Conservation (phyloP, 1,140 invertebrate genomes). For the Bombus turneri region DNA sequence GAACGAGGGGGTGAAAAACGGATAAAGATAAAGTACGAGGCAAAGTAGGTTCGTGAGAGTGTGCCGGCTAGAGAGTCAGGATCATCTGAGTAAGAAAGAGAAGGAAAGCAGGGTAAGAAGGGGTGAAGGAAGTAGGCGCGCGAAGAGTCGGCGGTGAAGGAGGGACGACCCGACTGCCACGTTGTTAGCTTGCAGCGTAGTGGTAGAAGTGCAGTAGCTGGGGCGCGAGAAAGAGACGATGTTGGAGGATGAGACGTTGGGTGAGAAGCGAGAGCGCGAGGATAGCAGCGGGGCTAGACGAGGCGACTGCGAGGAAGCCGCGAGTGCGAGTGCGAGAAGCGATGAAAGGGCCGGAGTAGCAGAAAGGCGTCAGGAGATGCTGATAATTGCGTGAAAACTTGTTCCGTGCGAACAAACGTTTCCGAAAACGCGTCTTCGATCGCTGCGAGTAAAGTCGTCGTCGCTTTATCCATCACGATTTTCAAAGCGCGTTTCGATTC, state of each 20-base stretch:
- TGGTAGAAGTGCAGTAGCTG: too few relatives aligned
- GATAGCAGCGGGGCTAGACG: too few relatives aligned
- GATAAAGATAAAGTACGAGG: conserved; percentile 70
- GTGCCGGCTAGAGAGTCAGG: conserved; percentile 23
- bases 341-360: conserved; percentile 46
- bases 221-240: background rate
- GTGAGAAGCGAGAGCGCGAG: conserved; percentile 10
- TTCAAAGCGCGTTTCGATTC: too few relatives aligned
- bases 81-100: conserved; percentile 25
- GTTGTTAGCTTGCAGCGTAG: background rate
- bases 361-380: conserved; percentile 61
- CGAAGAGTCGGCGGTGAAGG: background rate
- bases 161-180: conserved; percentile 9
- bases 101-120: background rate
- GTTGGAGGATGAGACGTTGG: background rate
- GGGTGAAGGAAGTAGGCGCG: background rate
- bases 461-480: too few relatives aligned
- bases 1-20: conserved; percentile 54
- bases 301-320: too few relatives aligned
- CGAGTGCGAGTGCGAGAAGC: conserved; percentile 17
- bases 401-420: conserved; percentile 72
- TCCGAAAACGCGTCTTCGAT: conserved; percentile 39
- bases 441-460: background rate
- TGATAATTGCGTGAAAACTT: conserved; percentile 77
- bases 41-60: conserved; percentile 66